Conservation (phyloP, 2,113 vertebrate species). For the Serranochromis macrocephalus region DNA sequence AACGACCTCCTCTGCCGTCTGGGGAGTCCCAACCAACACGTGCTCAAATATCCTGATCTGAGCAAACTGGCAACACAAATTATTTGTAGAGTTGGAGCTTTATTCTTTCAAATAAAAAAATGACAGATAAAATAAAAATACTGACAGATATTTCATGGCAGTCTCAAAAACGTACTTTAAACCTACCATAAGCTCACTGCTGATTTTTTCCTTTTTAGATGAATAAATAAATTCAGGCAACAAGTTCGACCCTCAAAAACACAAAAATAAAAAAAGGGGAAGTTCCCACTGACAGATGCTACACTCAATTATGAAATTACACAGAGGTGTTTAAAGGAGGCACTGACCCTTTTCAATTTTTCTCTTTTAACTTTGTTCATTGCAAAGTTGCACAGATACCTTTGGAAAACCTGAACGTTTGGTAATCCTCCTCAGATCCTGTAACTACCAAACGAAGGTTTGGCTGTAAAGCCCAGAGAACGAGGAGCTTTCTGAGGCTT, state of each 20-base stretch:
- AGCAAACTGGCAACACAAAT: background rate
- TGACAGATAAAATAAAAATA: background rate
- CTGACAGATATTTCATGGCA: background rate
- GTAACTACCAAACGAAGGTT: background rate
- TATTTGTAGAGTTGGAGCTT: background rate
- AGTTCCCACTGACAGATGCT: background rate
- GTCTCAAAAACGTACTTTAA: background rate
- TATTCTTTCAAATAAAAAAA: background rate
- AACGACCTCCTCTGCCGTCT: background rate
- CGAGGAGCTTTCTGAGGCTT: background rate
- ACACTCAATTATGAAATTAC: background rate
- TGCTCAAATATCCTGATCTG: background rate
- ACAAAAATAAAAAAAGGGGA: background rate
- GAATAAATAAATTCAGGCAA: background rate
- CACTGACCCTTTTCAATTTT: background rate
- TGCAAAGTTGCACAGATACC: background rate
- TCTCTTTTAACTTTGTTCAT: background rate
- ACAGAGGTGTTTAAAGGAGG: background rate
- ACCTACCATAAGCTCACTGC: background rate
- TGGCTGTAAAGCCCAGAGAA: background rate
- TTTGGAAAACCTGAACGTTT: background rate
- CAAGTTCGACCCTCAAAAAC: background rate
- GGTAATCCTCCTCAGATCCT: background rate
- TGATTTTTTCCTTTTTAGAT: background rate
- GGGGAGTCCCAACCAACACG: background rate